Conservation (phyloP, 2,888 invertebrate species). For the Eristalis tenax region DNA sequence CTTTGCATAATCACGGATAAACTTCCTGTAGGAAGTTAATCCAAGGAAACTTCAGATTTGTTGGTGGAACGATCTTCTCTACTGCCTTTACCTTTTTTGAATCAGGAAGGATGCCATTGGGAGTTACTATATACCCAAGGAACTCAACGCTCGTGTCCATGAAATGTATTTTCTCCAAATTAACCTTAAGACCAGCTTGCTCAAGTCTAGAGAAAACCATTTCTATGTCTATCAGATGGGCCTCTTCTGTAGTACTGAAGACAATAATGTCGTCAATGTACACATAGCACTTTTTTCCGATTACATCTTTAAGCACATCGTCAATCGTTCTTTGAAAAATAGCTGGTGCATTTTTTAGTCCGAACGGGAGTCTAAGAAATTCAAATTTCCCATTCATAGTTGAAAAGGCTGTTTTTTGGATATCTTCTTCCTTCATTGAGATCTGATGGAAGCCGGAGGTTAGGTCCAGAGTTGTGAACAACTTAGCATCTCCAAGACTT, state of each 20-base stretch:
- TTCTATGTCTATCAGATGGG: too few species aligned
- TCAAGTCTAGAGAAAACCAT: too few species aligned
- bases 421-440: background rate
- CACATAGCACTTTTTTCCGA: conserved; percentile 18
- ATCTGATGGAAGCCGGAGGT: conserved; percentile 73
- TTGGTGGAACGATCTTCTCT: too few species aligned
- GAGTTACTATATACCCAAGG: conserved; percentile 49
- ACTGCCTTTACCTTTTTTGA: conserved; percentile 34
- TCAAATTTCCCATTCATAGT: background rate
- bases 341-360: background rate
- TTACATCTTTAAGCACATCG: conserved; percentile 58
- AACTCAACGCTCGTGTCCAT: conserved; percentile 54
- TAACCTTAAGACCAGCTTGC: too few species aligned
- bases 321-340: conserved; percentile 71
- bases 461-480: conserved; percentile 69
- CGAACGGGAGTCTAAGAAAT: too few species aligned
- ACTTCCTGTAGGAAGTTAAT: too few species aligned
- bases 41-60: too few species aligned
- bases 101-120: conserved; percentile 48
- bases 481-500: conserved; percentile 65
- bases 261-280: too few species aligned
- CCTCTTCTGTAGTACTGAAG: too few species aligned
- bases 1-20: too few species aligned
- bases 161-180: conserved; percentile 15
- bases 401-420: background rate